Percentiles rank a stretch among this genome's conserved stretches.
phyloP scores from a whole-genome alignment of 1,140 invertebrate species.

The Nephila pilipes region DNA sequence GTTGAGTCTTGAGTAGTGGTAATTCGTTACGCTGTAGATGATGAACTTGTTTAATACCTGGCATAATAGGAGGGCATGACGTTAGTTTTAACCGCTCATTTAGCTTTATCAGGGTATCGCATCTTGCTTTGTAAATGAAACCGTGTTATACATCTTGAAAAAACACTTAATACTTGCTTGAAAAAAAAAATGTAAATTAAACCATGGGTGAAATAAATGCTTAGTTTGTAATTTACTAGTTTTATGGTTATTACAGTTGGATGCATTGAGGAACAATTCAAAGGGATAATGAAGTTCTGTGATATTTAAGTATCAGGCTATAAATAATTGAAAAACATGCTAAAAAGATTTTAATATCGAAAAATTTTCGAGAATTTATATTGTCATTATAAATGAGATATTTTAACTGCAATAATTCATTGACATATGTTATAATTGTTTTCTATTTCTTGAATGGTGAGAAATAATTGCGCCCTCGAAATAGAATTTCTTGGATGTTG shows the following conservation, averaged over 20 bases:
- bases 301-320: too few relatives aligned
- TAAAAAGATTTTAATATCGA: too few relatives aligned
- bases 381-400: too few relatives aligned
- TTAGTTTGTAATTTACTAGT: not conserved
- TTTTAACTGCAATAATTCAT: too few relatives aligned
- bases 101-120: not conserved
- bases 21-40: constrained; percentile 50
- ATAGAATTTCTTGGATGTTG: too few relatives aligned
- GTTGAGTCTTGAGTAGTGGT: constrained; percentile 6
- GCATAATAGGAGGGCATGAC: not conserved
- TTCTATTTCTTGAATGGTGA: too few relatives aligned
- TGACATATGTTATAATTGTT: too few relatives aligned
- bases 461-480: too few relatives aligned
- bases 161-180: not conserved
- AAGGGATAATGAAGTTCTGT: not conserved
- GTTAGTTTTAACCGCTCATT: not conserved
- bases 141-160: not conserved
- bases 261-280: not conserved
- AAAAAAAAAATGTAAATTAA: not conserved
- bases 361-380: too few relatives aligned
- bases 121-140: not conserved
- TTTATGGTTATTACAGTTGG: not conserved
- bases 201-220: not conserved
- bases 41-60: constrained; percentile 44
- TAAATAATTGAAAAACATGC: too few relatives aligned